Conservation (phyloP, 2,797 vertebrate species). For the Mormyrus proboscirostris region DNA sequence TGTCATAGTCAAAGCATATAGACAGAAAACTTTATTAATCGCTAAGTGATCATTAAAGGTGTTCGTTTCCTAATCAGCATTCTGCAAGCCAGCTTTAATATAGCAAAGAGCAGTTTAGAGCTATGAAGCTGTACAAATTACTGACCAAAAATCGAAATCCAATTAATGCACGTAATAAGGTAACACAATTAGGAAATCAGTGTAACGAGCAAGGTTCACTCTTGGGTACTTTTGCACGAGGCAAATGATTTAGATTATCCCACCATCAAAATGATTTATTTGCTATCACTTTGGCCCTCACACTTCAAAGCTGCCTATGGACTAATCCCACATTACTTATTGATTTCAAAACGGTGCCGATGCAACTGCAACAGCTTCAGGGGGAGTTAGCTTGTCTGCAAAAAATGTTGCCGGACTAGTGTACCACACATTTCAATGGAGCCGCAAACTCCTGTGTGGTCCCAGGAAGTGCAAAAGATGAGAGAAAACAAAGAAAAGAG, state of each 20-base stretch:
- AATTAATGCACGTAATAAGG: background rate
- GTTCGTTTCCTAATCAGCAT: background rate
- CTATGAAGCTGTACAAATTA: background rate
- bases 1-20: background rate
- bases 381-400: background rate
- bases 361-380: background rate
- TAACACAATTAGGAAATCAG: background rate
- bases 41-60: background rate
- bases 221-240: background rate
- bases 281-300: background rate
- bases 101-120: background rate
- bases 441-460: background rate
- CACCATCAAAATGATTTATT: background rate
- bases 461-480: background rate
- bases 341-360: background rate
- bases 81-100: background rate
- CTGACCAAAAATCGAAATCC: background rate
- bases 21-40: background rate
- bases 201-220: background rate
- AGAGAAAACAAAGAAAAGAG: background rate
- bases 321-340: background rate
- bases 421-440: background rate
- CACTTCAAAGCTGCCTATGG: background rate
- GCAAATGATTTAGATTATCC: background rate
- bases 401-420: background rate